A percentile compares a stretch with the other conserved stretches of the same genome.
Evolutionary conservation across 2,797 vertebrate species (phyloP).

Genomic region (Myotis planiceps): DNA sequence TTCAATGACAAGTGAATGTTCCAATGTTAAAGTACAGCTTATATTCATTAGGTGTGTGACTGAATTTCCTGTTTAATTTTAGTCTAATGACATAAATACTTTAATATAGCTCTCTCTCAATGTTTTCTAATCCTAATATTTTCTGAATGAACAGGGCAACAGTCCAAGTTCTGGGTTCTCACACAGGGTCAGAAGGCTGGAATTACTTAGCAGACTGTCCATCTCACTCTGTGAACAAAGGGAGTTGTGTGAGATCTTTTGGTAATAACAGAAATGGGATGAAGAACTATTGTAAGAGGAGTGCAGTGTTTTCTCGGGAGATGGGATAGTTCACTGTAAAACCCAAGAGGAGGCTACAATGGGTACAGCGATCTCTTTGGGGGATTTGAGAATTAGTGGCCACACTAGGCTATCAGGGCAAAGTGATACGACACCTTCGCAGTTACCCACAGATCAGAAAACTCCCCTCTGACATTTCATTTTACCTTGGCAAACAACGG

Average conservation of each 20-base stretch:
- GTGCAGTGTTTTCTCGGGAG: background rate
- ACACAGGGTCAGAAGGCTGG: constrained; percentile 17
- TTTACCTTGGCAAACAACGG: constrained; percentile 81
- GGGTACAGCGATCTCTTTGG: constrained; percentile 1
- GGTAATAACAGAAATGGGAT: constrained; percentile 15
- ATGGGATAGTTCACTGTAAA: background rate
- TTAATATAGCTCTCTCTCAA: constrained; percentile 11
- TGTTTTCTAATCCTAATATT: constrained; percentile 56
- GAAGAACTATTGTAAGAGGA: background rate
- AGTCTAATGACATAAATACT: constrained; percentile 75
- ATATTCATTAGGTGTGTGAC: constrained; percentile 63
- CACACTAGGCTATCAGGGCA: constrained; percentile 31
- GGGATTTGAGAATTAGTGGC: background rate
- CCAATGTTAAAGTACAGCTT: constrained; percentile 41
- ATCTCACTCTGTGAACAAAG: constrained; percentile 35
- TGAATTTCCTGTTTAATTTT: constrained; percentile 70
- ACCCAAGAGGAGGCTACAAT: background rate
- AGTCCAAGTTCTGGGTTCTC: constrained; percentile 46
- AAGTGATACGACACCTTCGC: constrained; percentile 58
- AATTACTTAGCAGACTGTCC: background rate
- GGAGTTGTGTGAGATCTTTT: constrained; percentile 24
- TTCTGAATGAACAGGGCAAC: constrained; percentile 66
- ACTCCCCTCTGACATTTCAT: constrained; percentile 76
- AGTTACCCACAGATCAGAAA: constrained; percentile 75
- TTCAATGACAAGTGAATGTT: constrained; percentile 31